A percentile compares a stretch with the other conserved stretches of the same genome.
phyloP scores from a whole-genome alignment of 1,140 invertebrate genomes.

The Homarus americanus region DNA sequence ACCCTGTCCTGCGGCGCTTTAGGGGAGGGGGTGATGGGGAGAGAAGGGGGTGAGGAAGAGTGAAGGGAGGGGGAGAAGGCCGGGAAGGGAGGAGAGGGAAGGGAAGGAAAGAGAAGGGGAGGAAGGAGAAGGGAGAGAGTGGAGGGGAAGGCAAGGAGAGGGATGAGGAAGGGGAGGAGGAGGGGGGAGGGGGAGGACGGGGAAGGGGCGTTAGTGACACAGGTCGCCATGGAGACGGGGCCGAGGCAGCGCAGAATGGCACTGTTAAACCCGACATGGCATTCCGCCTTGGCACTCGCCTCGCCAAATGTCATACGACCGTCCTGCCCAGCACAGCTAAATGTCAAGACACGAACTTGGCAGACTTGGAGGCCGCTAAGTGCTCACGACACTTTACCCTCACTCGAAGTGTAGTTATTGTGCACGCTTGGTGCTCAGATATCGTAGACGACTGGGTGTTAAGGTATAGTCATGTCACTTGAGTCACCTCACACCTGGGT shows the following conservation, averaged over 20 bases:
- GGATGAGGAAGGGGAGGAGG: slow-evolving; percentile 22
- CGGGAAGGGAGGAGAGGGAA: neutral
- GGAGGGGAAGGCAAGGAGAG: neutral
- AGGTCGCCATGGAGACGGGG: slow-evolving; percentile 1
- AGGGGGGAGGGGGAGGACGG: slow-evolving; percentile 24
- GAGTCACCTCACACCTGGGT: too few relatives aligned
- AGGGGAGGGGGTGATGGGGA: too few relatives aligned
- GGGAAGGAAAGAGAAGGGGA: too few relatives aligned
- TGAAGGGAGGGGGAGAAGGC: too few relatives aligned
- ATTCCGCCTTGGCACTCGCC: neutral
- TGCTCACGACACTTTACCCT: too few relatives aligned
- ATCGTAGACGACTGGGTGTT: too few relatives aligned
- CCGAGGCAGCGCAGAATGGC: neutral
- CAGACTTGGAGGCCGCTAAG: too few relatives aligned
- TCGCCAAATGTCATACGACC: neutral
- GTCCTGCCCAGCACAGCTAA: neutral
- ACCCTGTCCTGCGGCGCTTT: too few relatives aligned
- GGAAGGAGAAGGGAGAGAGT: neutral
- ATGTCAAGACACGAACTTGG: neutral
- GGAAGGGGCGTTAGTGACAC: slow-evolving; percentile 14
- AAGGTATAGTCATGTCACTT: too few relatives aligned
- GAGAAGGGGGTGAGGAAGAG: too few relatives aligned
- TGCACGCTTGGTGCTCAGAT: too few relatives aligned
- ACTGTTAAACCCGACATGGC: neutral
- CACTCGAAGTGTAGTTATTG: too few relatives aligned